Percentiles rank a stretch among this genome's conserved stretches.
Evolutionary conservation across 2,797 vertebrate genomes (phyloP).

Genomic region (Darevskia nairensis): DNA sequence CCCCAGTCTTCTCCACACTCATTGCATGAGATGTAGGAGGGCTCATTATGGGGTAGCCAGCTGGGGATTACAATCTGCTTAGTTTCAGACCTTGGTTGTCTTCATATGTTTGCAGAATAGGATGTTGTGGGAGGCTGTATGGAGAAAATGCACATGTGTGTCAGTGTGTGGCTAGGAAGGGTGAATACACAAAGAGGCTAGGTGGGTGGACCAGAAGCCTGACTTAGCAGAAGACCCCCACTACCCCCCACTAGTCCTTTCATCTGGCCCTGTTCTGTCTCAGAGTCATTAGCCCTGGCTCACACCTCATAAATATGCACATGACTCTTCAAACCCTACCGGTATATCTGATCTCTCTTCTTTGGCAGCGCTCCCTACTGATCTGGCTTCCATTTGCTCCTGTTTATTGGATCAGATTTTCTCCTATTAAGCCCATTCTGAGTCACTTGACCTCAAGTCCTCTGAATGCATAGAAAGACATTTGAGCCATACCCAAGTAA

Average conservation of each 20-base stretch:
- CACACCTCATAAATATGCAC: not conserved
- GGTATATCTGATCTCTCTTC: slow-evolving; percentile 39
- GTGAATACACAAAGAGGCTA: not conserved
- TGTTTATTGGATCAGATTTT: slow-evolving; percentile 29
- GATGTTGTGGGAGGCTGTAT: not conserved
- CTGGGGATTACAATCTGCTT: not conserved
- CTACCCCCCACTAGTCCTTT: not conserved
- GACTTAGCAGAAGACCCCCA: not conserved
- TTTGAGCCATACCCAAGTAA: slow-evolving; percentile 63
- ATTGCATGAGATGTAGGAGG: not conserved
- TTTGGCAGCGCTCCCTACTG: not conserved
- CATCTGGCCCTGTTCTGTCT: slow-evolving; percentile 20
- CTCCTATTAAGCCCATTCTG: not conserved
- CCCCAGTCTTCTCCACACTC: too few species aligned
- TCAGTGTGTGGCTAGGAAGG: not conserved
- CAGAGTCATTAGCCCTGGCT: not conserved
- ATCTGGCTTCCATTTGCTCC: not conserved
- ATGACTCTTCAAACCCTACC: not conserved
- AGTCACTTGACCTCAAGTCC: slow-evolving; percentile 53
- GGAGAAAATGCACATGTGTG: not conserved
- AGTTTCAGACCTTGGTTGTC: not conserved
- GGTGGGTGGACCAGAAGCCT: not conserved
- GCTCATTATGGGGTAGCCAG: not conserved
- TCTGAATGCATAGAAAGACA: slow-evolving; percentile 57
- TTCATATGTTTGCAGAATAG: not conserved